These are phyloP conservation scores for Dasypus novemcinctus DNA, from an alignment of 2,113 vertebrate genomes.

Conservation along the genomic window DNA sequence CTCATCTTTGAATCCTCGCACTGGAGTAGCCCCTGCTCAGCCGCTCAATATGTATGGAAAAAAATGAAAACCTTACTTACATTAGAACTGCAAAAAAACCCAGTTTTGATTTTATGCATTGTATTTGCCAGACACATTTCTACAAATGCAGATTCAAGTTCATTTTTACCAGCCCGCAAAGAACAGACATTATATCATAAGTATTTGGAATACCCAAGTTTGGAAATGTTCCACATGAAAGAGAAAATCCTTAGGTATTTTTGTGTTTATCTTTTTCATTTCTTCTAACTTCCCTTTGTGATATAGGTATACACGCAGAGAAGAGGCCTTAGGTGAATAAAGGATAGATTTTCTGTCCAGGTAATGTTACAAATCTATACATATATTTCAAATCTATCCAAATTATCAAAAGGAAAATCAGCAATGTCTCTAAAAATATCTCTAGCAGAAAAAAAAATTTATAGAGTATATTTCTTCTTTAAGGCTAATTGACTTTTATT, in stretches of 20 bases:
- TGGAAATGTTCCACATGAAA: constrained; percentile 6
- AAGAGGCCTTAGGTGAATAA: constrained; percentile 20
- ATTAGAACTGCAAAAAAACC: constrained; percentile 15
- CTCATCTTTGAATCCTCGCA: not conserved
- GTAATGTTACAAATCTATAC: not conserved
- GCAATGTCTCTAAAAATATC: not conserved
- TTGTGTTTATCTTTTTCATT: not conserved
- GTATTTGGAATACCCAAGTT: not conserved
- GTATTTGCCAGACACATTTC: not conserved
- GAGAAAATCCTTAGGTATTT: constrained; percentile 21
- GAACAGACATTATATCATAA: not conserved
- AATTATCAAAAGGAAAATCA: not conserved
- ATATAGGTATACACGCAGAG: not conserved
- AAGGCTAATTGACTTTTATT: not conserved
- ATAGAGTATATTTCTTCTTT: not conserved
- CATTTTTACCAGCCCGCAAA: constrained; percentile 31
- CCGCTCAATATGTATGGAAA: not conserved
- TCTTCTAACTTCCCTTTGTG: not conserved
- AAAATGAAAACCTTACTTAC: not conserved
- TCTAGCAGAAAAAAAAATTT: not conserved
- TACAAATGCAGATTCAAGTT: constrained; percentile 29
- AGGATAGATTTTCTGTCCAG: not conserved
- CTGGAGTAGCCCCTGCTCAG: not conserved
- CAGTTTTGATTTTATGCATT: constrained; percentile 23
- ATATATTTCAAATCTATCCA: not conserved